phyloP scores from a whole-genome alignment of 2,797 vertebrate species.

The Chromis chromis region DNA sequence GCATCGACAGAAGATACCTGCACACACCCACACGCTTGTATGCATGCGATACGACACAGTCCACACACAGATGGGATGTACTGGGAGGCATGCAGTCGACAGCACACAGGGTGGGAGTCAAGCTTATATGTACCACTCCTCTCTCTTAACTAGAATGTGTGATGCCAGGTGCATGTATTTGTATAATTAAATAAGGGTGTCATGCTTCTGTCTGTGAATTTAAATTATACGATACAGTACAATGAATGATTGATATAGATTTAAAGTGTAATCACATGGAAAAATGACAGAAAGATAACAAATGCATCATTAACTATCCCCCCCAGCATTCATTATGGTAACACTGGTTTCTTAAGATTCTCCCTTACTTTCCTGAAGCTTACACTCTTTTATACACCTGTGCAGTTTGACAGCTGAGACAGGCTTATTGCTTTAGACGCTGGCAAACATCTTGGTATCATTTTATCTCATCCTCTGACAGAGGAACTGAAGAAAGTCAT shows the following conservation, averaged over 20 bases:
- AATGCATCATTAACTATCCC: conserved; percentile 26
- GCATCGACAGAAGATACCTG: conserved; percentile 32
- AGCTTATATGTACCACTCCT: conserved; percentile 5
- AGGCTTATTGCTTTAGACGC: conserved; percentile 17
- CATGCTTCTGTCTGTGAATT: conserved; percentile 44
- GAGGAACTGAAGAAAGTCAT: conserved; percentile 24
- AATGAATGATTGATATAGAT: conserved; percentile 56
- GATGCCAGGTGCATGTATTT: neutral
- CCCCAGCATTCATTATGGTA: conserved; percentile 45
- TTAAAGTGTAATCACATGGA: conserved; percentile 60
- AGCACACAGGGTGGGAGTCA: conserved; percentile 11
- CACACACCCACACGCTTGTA: conserved; percentile 18
- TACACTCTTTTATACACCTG: conserved; percentile 39
- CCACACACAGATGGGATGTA: conserved; percentile 3
- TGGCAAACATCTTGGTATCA: conserved; percentile 23
- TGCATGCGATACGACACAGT: conserved; percentile 9
- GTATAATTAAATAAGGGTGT: conserved; percentile 15
- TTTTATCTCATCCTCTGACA: conserved; percentile 23
- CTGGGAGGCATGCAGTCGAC: conserved; percentile 5
- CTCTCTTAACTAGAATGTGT: conserved; percentile 2
- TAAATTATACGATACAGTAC: conserved; percentile 63
- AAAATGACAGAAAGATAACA: conserved; percentile 22
- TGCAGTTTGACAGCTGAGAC: conserved; percentile 28
- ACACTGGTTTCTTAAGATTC: conserved; percentile 55
- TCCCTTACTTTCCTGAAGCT: conserved; percentile 61